Conservation (phyloP, 2,888 invertebrate genomes). For the Cryptosula pallasiana region DNA sequence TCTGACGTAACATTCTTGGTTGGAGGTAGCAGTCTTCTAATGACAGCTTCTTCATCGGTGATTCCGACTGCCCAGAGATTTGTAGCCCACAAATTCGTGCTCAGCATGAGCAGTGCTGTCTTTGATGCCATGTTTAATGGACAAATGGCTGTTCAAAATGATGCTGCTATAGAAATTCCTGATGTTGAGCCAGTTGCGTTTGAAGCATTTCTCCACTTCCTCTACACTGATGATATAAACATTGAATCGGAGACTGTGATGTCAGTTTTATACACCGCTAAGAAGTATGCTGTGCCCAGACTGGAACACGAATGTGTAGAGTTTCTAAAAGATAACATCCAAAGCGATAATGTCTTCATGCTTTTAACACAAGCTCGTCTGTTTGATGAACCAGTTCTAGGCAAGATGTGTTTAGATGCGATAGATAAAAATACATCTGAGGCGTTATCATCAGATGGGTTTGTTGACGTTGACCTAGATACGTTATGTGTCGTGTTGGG, state of each 20-base stretch:
- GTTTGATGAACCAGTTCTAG: slow-evolving; percentile 76
- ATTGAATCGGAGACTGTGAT: slow-evolving; percentile 81
- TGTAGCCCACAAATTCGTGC: slow-evolving; percentile 66
- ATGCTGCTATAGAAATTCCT: slow-evolving; percentile 65
- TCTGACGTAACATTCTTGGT: slow-evolving; percentile 75
- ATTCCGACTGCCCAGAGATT: slow-evolving; percentile 55
- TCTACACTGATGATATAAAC: slow-evolving; percentile 75
- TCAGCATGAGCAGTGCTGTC: slow-evolving; percentile 76
- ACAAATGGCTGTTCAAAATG: slow-evolving; percentile 55
- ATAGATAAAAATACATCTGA: slow-evolving; percentile 78
- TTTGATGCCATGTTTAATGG: slow-evolving; percentile 84
- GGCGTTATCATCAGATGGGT: slow-evolving; percentile 71
- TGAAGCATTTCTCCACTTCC: slow-evolving; percentile 64
- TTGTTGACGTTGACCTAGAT: slow-evolving; percentile 74
- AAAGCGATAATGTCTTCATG: slow-evolving; percentile 77
- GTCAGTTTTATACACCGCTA: slow-evolving; percentile 79
- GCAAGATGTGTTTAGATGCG: slow-evolving; percentile 73
- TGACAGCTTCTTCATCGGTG: background rate
- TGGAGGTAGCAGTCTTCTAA: slow-evolving; percentile 52
- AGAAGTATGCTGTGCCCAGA: slow-evolving; percentile 79
- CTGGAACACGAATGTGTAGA: slow-evolving; percentile 78
- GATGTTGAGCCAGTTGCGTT: slow-evolving; percentile 80
- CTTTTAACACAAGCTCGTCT: slow-evolving; percentile 69
- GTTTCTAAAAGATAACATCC: slow-evolving; percentile 68
- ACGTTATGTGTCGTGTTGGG: slow-evolving; percentile 71